A percentile compares a stretch with the other conserved stretches of the same genome.
Evolutionary conservation across 2,797 vertebrate species (phyloP).

Genomic region (Onychomys leucogaster): DNA sequence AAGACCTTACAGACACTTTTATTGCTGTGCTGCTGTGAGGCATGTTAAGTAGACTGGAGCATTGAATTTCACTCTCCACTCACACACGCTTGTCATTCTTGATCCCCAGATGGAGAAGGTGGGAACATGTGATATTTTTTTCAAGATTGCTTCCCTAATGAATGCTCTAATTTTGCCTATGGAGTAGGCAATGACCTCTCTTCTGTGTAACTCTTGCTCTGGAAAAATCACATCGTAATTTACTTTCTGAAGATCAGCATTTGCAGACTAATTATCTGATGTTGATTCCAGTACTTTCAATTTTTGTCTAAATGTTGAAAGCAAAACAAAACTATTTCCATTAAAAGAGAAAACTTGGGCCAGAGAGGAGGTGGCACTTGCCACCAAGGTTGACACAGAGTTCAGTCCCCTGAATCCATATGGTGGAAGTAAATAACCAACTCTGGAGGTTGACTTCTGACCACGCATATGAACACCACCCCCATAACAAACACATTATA

Average conservation of each 20-base stretch:
- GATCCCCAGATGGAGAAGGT: background rate
- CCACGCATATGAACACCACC: no score
- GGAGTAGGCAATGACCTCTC: background rate
- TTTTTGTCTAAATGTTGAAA: background rate
- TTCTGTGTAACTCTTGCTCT: background rate
- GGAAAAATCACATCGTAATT: background rate
- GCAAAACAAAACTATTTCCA: background rate
- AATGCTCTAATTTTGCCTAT: background rate
- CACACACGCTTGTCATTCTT: background rate
- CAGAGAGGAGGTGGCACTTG: background rate
- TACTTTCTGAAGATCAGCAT: conserved; percentile 13
- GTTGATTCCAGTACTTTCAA: no score
- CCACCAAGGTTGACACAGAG: background rate
- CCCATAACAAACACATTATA: background rate
- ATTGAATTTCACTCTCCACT: background rate
- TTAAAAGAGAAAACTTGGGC: background rate
- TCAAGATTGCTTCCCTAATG: background rate
- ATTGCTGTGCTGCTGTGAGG: background rate
- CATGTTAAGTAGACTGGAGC: background rate
- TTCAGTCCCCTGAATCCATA: background rate
- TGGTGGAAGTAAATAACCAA: background rate
- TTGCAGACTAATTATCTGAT: background rate
- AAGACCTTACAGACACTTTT: background rate
- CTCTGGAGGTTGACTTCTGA: background rate
- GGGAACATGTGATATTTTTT: background rate